Percentiles rank a stretch among this genome's conserved stretches.
phyloP scores from a whole-genome alignment of 2,113 vertebrate species.

The Brienomyrus longianalis region DNA sequence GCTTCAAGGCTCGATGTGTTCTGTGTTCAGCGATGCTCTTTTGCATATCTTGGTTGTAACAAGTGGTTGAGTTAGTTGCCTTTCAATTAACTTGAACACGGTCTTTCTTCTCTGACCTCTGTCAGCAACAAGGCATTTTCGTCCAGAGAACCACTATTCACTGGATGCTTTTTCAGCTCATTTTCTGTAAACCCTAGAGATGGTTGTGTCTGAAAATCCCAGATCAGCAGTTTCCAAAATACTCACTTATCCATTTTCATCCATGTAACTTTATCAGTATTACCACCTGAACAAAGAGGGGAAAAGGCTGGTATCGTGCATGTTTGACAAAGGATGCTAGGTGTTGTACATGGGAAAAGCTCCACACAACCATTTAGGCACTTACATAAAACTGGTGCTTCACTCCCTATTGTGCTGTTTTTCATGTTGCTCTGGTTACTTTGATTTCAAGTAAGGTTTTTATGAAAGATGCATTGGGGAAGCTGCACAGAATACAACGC shows the following conservation, averaged over 20 bases:
- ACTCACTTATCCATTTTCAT: neutral
- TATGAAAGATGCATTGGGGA: neutral
- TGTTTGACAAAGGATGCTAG: neutral
- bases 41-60: neutral
- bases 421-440: neutral
- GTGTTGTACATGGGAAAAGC: neutral
- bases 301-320: neutral
- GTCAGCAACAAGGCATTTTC: too few species aligned
- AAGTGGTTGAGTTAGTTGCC: neutral
- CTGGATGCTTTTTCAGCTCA: too few species aligned
- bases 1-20: too few species aligned
- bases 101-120: too few species aligned
- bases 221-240: too few species aligned
- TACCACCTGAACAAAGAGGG: neutral
- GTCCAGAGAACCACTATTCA: too few species aligned
- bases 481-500: neutral
- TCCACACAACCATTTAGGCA: neutral
- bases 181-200: too few species aligned
- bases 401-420: neutral
- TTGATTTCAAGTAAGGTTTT: neutral
- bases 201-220: too few species aligned
- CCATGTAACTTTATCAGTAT: neutral
- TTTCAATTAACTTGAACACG: too few species aligned
- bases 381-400: neutral
- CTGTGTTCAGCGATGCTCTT: neutral